Base-by-base conservation (phyloP, 2,888 invertebrate species). In the Pegoplata infirma region DNA sequence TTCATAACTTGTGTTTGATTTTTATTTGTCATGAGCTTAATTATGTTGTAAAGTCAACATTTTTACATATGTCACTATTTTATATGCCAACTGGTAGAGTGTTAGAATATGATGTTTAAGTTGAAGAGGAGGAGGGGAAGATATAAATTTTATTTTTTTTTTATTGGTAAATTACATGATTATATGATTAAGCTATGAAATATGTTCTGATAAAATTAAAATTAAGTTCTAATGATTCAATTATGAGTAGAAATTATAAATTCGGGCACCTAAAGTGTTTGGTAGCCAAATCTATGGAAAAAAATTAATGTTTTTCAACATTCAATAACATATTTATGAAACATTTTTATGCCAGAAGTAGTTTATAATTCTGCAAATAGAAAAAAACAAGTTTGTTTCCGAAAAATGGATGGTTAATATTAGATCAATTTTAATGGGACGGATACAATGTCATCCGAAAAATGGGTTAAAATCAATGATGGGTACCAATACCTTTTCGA, bases 1-100 rank as follows among this genome's bases (percentile, higher is more conserved):
- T 84, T 69, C 83, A 85, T 85, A 87, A 87, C 85, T 87, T 87
- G 85, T 83, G 83, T 84, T 83, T 84, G 83, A 87, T 86, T 72
- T 80, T 74, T 81, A 75, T 86, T 84, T 83, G 81, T 67, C 69
- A 72, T 73, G 72, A 81, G 83, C 80, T 82, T 82, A 80, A 80
- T 80, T 75, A 81, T 74, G 77, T 82, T 83, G 81, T 81, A 81
- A 81, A 63, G 64, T 69, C 80, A 72, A 73, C 55, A 63, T 79
- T 83, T 84, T 82, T 85, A 83, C 86, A 87, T 84, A 86, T 87
- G 86, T 81, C 84, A 82, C 82, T 84, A 87, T 87, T 86, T 81
- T 64, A 28, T 47, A 71, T 8, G 69, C 74, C 75, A 55, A 66
- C 46, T 53, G 59, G 23, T 40, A 12, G 14, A 25, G 46, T 23